Evolutionary conservation across 64 coral and sea anemone genomes (phyloP).

Genomic region (Montipora efflorescens): DNA sequence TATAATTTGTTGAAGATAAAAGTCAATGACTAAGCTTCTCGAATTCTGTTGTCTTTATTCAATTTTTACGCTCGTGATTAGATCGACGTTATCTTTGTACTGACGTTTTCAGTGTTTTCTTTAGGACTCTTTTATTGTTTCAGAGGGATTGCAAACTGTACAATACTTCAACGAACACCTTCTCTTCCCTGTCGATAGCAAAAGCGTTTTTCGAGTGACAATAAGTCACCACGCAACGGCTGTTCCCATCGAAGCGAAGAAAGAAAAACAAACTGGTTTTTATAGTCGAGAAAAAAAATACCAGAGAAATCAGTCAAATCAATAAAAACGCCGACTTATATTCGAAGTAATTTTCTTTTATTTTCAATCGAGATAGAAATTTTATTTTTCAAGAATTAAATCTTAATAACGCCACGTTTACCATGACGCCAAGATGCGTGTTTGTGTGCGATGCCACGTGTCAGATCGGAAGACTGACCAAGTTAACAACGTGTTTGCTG

Average conservation of each 20-base stretch:
- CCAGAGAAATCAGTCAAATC: not conserved
- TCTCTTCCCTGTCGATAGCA: not conserved
- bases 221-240: not conserved
- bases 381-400: too few relatives aligned
- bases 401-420: constrained; percentile 36
- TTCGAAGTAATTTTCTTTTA: not conserved
- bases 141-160: not conserved
- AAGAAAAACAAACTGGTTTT: not conserved
- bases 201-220: not conserved
- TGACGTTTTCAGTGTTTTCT: not conserved
- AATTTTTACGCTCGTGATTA: too few relatives aligned
- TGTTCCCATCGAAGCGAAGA: not conserved
- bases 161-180: not conserved
- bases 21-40: too few relatives aligned
- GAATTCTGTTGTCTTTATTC: too few relatives aligned
- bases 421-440: constrained; percentile 4
- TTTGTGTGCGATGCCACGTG: constrained; percentile 4
- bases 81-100: not conserved
- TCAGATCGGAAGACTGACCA: not conserved
- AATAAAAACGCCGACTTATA: not conserved
- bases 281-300: not conserved
- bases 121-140: not conserved
- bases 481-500: constrained; percentile 38
- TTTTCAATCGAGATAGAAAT: not conserved
- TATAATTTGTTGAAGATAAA: too few relatives aligned